Percentiles rank a stretch among this genome's conserved stretches.
These are phyloP conservation scores for Panulirus ornatus DNA, from an alignment of 1,140 invertebrate genomes.

Conservation along the genomic window DNA sequence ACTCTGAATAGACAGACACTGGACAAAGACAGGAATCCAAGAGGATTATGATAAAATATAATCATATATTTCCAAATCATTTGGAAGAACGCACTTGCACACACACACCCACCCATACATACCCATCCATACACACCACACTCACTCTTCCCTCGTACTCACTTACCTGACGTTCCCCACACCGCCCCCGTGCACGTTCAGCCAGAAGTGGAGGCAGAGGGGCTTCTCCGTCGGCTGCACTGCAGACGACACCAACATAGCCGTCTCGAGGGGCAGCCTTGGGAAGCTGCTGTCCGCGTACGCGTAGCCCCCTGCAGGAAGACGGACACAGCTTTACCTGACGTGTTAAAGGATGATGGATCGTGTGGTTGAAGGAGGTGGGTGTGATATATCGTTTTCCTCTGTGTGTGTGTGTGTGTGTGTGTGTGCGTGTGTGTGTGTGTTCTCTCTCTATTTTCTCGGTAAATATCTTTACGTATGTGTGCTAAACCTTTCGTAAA, in stretches of 20 bases:
- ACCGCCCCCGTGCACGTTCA: constrained; percentile 87
- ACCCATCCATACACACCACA: background rate
- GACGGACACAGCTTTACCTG: too few relatives aligned
- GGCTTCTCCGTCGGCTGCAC: constrained; percentile 81
- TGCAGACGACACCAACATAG: constrained; percentile 82
- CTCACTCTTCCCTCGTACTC: background rate
- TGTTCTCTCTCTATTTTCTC: too few relatives aligned
- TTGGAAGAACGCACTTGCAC: background rate
- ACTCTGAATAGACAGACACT: background rate
- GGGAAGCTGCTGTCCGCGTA: constrained; percentile 84
- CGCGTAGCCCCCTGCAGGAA: constrained; percentile 82
- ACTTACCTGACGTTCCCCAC: constrained; percentile 81
- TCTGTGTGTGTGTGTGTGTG: too few relatives aligned
- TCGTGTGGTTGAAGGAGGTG: too few relatives aligned
- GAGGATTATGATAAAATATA: background rate
- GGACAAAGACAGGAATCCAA: background rate
- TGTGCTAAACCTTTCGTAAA: too few relatives aligned
- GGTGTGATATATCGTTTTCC: too few relatives aligned
- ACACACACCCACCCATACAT: background rate
- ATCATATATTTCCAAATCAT: background rate
- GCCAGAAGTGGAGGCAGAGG: constrained; percentile 84
- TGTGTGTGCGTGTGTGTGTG: too few relatives aligned
- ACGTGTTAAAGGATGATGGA: too few relatives aligned
- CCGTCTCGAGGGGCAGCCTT: constrained; percentile 82
- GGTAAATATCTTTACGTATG: too few relatives aligned